Evolutionary conservation across 1,140 invertebrate genomes (phyloP), one percentile per base, ranked within the genome.

Genomic region (Drosophila mayri): DNA sequence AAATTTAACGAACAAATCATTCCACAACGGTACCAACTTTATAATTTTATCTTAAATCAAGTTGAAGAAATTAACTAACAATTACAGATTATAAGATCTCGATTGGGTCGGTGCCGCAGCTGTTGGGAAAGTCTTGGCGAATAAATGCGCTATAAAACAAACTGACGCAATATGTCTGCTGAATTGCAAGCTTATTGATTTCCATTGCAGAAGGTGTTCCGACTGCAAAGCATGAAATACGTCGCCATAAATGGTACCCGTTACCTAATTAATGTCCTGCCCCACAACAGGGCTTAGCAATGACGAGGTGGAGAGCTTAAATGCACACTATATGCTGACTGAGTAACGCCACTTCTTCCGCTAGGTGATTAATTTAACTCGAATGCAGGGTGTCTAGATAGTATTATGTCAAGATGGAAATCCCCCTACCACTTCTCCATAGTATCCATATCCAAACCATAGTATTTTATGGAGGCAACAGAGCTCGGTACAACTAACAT

Each of bases 191-290:
- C 18, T 49, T 47, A 32, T 32, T 60, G 16, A 54, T 30, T 70
- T 44, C 25, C 54, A 37, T 54, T 37, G 8, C 32, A 37, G 50
- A 32, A 35, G 50, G 30, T 14, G 8, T 20, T 35, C 49, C 3
- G 50, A 2, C 32, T 37, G 32, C 20, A 25, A 22, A 55, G 35
- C 14, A 11, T 38, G 20, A 55, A 55, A 38, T 55, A 38, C 52
- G 52, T 16, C 35, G 35, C 52, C 30, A 18, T 22, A 52, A 52
- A 18, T 52, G 35, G 18, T 35, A 22, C 37, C 50, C 30, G 18
- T 55, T 55, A 37, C 11, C 20, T 20, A 55, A 55, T 35, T 55
- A 38, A 55, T 38, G 52, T 55, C 52, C 52, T 55, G 52, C 35
- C 35, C 32, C 32, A 54, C 52, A 55, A n/a, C 52, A 16, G 35